Evolutionary conservation across 2,888 invertebrate genomes (phyloP).

Genomic region (Imbricaverruca yamaguchii): DNA sequence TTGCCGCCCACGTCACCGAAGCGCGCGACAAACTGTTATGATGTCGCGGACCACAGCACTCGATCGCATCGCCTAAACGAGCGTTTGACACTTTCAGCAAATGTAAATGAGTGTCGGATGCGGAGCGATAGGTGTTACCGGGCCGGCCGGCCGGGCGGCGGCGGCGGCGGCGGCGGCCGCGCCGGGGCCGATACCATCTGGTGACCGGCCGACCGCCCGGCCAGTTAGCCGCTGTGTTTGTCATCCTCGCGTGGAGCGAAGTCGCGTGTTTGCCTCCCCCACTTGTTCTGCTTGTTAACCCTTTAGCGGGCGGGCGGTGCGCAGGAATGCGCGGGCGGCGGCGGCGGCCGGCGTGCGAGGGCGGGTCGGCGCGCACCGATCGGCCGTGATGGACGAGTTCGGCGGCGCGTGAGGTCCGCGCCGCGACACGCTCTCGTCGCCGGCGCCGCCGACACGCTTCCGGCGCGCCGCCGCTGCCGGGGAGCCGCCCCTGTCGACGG

Average conservation of each 20-base stretch:
- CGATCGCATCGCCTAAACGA: too few relatives aligned
- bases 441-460: neutral
- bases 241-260: too few relatives aligned
- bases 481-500: too few relatives aligned
- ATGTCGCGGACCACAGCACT: too few relatives aligned
- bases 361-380: neutral
- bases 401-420: neutral
- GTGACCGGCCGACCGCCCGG: neutral
- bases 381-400: neutral
- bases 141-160: too few relatives aligned
- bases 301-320: neutral
- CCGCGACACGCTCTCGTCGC: neutral
- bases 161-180: too few relatives aligned
- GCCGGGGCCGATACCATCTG: neutral
- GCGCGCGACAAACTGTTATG: too few relatives aligned
- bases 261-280: neutral
- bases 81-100: too few relatives aligned
- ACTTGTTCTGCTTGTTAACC: constrained; percentile 19
- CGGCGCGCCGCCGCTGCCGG: too few relatives aligned
- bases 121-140: too few relatives aligned
- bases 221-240: neutral
- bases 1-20: too few relatives aligned
- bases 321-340: neutral
- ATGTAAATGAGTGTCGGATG: too few relatives aligned
- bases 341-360: neutral